Evolutionary conservation across 92 coral and sea anemone genomes (phyloP).

Genomic region (Porites evermanni): DNA sequence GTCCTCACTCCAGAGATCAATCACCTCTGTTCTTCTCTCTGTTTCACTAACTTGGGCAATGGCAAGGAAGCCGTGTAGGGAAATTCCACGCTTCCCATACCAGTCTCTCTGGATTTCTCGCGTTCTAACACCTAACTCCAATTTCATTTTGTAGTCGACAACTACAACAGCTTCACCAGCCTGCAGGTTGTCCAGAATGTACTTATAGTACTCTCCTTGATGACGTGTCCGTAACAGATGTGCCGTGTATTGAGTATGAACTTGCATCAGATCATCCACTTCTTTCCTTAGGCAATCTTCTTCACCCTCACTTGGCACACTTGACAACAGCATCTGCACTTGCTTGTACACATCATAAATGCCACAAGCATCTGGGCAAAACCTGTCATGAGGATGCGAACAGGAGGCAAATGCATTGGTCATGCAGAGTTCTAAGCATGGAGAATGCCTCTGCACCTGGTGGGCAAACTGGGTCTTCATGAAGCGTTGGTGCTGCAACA

Average conservation of each 20-base stretch:
- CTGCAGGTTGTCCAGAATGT: constrained; percentile 30
- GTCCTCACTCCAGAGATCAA: neutral
- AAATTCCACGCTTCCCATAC: neutral
- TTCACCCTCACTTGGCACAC: neutral
- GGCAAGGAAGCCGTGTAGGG: neutral
- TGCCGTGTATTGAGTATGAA: constrained; percentile 23
- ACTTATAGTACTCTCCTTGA: neutral
- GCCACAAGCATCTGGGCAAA: neutral
- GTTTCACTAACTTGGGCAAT: neutral
- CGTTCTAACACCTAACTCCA: neutral
- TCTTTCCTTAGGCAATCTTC: neutral
- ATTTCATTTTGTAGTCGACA: neutral
- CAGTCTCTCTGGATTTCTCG: neutral
- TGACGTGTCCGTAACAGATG: constrained; percentile 24
- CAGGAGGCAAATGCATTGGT: constrained; percentile 31
- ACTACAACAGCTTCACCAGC: constrained; percentile 20
- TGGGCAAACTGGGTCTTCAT: too few relatives aligned
- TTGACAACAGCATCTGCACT: neutral
- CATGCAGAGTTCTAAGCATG: too few relatives aligned
- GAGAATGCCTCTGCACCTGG: too few relatives aligned
- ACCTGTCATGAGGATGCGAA: constrained; percentile 14
- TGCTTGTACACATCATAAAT: neutral
- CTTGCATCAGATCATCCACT: neutral
- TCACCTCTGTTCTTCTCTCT: neutral
- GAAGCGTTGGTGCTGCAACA: too few relatives aligned